Conservation (phyloP, 2,888 invertebrate genomes). For the Apotomis betuletana region DNA sequence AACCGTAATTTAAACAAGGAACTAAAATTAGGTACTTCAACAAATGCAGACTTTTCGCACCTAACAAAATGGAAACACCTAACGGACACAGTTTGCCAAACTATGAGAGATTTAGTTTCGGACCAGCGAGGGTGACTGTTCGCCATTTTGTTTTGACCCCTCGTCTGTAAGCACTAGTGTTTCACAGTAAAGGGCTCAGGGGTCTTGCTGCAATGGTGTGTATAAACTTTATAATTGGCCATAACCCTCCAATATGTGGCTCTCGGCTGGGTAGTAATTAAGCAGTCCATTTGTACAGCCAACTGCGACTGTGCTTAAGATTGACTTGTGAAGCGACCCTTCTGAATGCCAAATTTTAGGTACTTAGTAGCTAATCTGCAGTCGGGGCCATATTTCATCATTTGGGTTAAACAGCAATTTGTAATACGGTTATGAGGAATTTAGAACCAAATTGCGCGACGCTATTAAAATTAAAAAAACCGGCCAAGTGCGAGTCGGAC, state of each 20-base stretch:
- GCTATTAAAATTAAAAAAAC: neutral
- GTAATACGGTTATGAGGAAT: neutral
- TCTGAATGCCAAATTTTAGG: constrained; percentile 11
- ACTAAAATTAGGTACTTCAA: constrained; percentile 48
- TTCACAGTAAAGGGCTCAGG: constrained; percentile 31
- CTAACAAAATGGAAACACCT: constrained; percentile 57
- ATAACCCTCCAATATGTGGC: constrained; percentile 70
- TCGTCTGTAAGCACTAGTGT: constrained; percentile 37
- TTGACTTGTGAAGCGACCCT: constrained; percentile 40
- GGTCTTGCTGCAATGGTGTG: constrained; percentile 57
- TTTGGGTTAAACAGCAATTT: neutral
- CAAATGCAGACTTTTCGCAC: constrained; percentile 57
- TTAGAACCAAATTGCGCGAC: neutral
- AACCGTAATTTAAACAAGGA: constrained; percentile 40
- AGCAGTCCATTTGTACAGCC: constrained; percentile 63
- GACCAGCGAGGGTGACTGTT: constrained; percentile 60
- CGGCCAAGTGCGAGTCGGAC: no score
- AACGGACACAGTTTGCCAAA: constrained; percentile 68
- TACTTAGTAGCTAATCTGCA: neutral
- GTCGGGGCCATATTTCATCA: neutral
- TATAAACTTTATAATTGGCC: constrained; percentile 80
- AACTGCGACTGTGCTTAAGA: constrained; percentile 49
- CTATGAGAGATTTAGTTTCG: constrained; percentile 73
- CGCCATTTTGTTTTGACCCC: constrained; percentile 52
- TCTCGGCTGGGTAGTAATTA: constrained; percentile 70